Base-by-base conservation (phyloP, 2,888 invertebrate species). In the Metellina segmentata region DNA sequence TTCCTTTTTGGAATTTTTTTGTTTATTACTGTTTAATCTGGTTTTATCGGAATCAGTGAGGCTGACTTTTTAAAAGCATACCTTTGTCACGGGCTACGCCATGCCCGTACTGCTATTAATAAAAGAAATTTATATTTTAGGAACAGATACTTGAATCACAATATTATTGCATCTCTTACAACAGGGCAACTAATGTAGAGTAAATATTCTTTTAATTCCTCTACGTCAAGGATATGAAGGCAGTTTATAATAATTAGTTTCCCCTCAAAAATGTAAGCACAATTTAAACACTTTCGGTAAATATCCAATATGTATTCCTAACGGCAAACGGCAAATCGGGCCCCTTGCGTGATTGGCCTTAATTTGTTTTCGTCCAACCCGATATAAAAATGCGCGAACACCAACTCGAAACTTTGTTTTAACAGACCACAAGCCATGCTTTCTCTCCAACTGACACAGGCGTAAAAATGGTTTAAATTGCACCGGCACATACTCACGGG, bases 391-490 rank as follows among this genome's bases (percentile, higher is more conserved):
- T 53, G 70, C 19, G 11, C 72, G 13, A 72, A 19, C 70, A 72
- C 74, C 20, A 4, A 11, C 7, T 16, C 74, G 74, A 74, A 74
- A 85, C 52, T 85, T 75, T 74, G 53, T 75, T 61, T 74, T 52
- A 85, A 85, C 71, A 82, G 52, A 82, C 71, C 82, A 34, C 61
- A 61, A 61, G 74, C 53, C 20, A 48, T 51, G 34, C 16, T 61
- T 79, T 61, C 61, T 48, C n/a, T n/a, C 19, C 7, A 51, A 7
- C 8, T 61, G 16, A 71, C 49, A 70, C 72, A 83, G 51, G 72
- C 8, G 34, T 74, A 61, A 85, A 85, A 53, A 85, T 52, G 70
- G 81, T 11, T 61, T 53, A 61, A 81, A 81, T 81, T 70, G 49
- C 81, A 69, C 52, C 74, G 48, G 8, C 34, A 16, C 8, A 61